Evolutionary conservation across 2,888 invertebrate species (phyloP), one percentile per base, ranked within the genome.

Genomic region (Malachius bipustulatus): DNA sequence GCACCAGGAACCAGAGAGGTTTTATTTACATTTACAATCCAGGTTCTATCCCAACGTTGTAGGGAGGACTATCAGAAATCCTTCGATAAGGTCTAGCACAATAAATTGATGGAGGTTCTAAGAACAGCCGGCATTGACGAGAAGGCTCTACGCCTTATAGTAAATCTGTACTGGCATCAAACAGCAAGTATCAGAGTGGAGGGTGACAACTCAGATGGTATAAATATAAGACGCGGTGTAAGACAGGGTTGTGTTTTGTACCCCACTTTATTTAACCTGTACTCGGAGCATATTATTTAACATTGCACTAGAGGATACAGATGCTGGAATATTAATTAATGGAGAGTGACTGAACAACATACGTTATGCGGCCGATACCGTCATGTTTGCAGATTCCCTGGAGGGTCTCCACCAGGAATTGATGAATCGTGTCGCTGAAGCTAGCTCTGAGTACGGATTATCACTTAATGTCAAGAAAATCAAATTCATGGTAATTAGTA

Each of bases 361-460:
- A 13, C 26, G 39, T 14, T 40, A 34, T 29, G 41, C 39, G 6
- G 41, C 39, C 27, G 39, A 41, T 31, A 39, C 41, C 16, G 38
- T 33, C 26, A 11, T 42, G 10, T 13, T 42, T 26, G 40, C 35
- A 16, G 32, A 34, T 11, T 32, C 14, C 36, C 16, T 35, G 24
- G 29, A 36, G 36, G 34, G 34, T 26, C 37, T 42, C 12, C 39
- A 40, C n/a, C n/a, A n/a, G 16, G 28, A 32, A 26, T 9, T 40
- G 16, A 14, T 35, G 35, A 34, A 35, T 13, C 31, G 32, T 4
- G 26, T 37, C 13, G 35, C 27, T 11, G 16, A 14, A 12, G 30
- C 12, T 15, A 37, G 35, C 26, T 16, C 16, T 24, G 13, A 30
- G 12, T 39, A 39, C 27, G 36, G 36, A 14, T 28, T 39, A n/a